A percentile compares a stretch with the other conserved stretches of the same genome.
phyloP scores from a whole-genome alignment of 2,113 vertebrate species.

The Ailuropoda melanoleuca region DNA sequence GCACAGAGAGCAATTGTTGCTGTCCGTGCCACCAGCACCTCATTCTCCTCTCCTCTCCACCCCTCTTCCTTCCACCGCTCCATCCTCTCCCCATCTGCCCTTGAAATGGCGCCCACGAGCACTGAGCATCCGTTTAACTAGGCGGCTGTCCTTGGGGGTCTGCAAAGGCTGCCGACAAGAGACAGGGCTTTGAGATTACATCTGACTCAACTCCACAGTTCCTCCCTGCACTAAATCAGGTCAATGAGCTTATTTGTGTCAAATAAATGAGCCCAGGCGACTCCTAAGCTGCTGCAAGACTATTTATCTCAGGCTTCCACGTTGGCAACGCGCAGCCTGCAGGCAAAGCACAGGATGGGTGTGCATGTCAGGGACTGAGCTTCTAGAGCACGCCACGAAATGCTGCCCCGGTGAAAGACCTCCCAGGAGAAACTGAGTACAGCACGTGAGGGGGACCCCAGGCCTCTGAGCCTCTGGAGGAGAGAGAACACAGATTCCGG shows the following conservation, averaged over 20 bases:
- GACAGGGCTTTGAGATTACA: background rate
- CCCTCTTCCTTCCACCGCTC: background rate
- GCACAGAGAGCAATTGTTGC: conserved; percentile 34
- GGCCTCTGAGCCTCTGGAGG: background rate
- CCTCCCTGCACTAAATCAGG: conserved; percentile 60
- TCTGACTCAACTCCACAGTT: background rate
- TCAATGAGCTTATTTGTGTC: conserved; percentile 70
- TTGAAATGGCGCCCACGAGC: background rate
- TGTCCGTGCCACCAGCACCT: background rate
- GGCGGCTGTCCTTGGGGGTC: background rate
- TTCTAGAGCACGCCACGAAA: background rate
- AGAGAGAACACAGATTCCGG: background rate
- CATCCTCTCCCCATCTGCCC: background rate
- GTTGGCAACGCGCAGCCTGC: background rate
- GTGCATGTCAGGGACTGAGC: background rate
- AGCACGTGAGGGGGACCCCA: rapidly evolving
- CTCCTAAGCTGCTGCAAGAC: conserved; percentile 17
- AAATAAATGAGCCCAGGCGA: conserved; percentile 54
- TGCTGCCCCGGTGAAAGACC: background rate
- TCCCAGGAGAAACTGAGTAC: background rate
- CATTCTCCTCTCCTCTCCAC: background rate
- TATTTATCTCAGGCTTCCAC: background rate
- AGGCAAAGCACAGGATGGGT: background rate
- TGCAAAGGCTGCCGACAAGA: background rate
- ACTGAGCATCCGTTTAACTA: background rate